phyloP scores from a whole-genome alignment of 2,797 vertebrate species.

The Semaprochilodus insignis region DNA sequence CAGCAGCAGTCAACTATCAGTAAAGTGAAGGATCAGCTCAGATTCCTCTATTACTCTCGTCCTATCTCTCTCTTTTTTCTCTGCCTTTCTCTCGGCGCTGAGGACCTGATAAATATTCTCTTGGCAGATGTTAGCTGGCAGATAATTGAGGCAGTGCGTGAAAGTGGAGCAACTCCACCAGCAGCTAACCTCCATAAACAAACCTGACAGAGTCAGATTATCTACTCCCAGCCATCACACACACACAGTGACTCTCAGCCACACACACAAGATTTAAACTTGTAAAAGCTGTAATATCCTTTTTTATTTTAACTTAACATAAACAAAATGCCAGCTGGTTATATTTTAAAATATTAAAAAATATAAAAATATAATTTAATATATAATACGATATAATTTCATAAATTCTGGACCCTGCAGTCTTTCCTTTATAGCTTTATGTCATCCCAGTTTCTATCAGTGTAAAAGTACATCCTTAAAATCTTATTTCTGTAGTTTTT shows the following conservation, averaged over 20 bases:
- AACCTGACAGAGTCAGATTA: slow-evolving; percentile 71
- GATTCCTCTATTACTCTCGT: slow-evolving; percentile 68
- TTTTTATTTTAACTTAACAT: slow-evolving; percentile 6
- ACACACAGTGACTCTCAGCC: slow-evolving; percentile 10
- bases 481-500: no score
- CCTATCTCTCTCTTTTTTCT: background rate
- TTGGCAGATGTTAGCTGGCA: slow-evolving; percentile 78
- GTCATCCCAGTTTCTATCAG: no score
- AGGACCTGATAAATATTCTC: slow-evolving; percentile 67
- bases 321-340: background rate
- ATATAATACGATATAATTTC: no score
- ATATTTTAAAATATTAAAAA: no score
- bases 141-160: slow-evolving; percentile 74
- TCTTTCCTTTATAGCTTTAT: no score
- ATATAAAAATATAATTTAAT: no score
- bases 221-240: slow-evolving; percentile 35
- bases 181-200: slow-evolving; percentile 66
- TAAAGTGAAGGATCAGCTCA: slow-evolving; percentile 66
- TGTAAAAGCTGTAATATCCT: background rate
- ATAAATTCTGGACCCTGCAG: background rate
- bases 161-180: slow-evolving; percentile 64
- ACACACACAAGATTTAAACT: slow-evolving; percentile 15
- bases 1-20: slow-evolving; percentile 50
- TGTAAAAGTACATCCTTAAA: no score
- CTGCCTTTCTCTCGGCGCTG: slow-evolving; percentile 28